phyloP scores from a whole-genome alignment of 1,140 invertebrate genomes.

The Eriocheir sinensis region DNA sequence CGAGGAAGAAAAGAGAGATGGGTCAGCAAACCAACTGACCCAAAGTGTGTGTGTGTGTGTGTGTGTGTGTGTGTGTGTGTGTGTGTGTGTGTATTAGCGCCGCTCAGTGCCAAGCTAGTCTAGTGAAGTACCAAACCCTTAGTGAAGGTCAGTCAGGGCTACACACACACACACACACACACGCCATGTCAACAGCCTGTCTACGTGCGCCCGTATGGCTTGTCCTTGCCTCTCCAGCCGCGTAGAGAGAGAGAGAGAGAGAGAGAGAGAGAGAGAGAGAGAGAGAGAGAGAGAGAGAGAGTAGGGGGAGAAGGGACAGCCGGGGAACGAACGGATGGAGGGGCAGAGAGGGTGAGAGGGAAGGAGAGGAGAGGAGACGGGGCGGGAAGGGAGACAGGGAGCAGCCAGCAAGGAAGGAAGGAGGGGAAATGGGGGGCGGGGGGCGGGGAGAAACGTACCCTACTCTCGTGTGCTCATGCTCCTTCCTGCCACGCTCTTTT shows the following conservation, averaged over 20 bases:
- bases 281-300: too few species aligned
- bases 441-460: conserved; percentile 6
- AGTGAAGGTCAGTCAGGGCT: neutral
- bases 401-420: too few species aligned
- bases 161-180: conserved; percentile 22
- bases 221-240: neutral
- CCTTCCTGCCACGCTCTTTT: conserved; percentile 19
- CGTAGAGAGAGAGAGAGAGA: neutral
- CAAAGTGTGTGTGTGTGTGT: neutral
- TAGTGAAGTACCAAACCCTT: neutral
- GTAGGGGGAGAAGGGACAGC: too few species aligned
- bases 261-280: neutral
- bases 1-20: neutral
- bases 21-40: neutral
- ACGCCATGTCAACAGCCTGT: neutral
- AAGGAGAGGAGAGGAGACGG: too few species aligned
- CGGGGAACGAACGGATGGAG: too few species aligned
- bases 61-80: conserved; percentile 22
- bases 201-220: neutral
- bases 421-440: neutral
- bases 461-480: conserved; percentile 9
- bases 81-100: neutral
- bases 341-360: too few species aligned
- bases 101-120: neutral
- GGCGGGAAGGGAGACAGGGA: neutral